Evolutionary conservation across 2,888 invertebrate genomes (phyloP), one percentile per base, ranked within the genome.

Genomic region (Napeogenes sylphis): DNA sequence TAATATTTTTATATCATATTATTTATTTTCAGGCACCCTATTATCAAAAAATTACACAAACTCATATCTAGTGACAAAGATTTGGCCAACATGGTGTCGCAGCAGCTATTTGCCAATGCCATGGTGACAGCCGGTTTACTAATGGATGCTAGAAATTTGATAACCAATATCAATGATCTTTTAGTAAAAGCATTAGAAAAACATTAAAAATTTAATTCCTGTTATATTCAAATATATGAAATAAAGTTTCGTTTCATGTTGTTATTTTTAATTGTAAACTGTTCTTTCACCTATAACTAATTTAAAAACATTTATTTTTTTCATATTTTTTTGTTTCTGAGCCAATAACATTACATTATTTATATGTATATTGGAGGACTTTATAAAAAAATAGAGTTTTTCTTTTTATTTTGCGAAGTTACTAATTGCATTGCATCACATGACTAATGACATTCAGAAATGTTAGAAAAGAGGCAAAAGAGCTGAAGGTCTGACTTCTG

Each of bases 41-140:
- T 99, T 58, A 95, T 99, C 65, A 96, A 95, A 79, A 98, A 98
- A 84, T 90, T 99, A 56, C 92, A 94, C 78, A 93, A 93, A 73
- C 85, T 99, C 63, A 93, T 93, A 64, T 91, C 91, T 30, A 92
- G 91, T 33, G 95, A 99, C 84, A 93, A 94, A 42, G 94, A 96
- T 71, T 87, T 99, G 64, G 98, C 97, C 0, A 93, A 94, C 70
- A 92, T 98, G 73, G 90, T 99, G 8, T 93, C 95, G 0, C 94
- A 97, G 79, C 99, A 98, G 92, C 82, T 99, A 47, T 99, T 98
- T 82, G 94, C 95, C 63, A 98, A 98, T 82, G 96, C 98, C 0
- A 97, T 99, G 97, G 96, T 98, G 10, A 95, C 96, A 4, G 99
- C 99, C 47, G 99, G 99, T 10, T 91, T 99, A 42, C 93, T 98